Base-by-base conservation (phyloP, 2,888 invertebrate species). In the Nomada ferruginata region DNA sequence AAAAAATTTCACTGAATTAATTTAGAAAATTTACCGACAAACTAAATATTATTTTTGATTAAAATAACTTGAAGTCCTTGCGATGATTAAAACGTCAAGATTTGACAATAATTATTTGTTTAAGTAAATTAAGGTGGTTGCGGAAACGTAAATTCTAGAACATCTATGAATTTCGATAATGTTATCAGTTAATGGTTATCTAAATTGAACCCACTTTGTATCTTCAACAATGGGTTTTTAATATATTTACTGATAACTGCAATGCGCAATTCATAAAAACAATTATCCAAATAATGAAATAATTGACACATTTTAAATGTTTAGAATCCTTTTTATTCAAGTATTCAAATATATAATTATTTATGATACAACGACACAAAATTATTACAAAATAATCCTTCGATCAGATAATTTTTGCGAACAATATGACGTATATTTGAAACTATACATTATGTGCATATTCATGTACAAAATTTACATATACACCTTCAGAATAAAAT, bases 401-500 rank as follows among this genome's bases (percentile, higher is more conserved):
- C 52, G 36, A 29, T 59, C 7, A 13, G 1, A 15, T 4, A 26
- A 29, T 66, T 0, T 18, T 26, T 29, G 53, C 29, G 0, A 11
- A 36, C 29, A 2, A 20, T 13, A 53, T 52, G 4, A 50, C 20
- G 29, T 23, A 44, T 15, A 57, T 44, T 29, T 64, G 18, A 7
- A 52, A 2, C 50, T 5, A 47, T 50, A 53, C 10, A 53, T 36
- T 61, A 57, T 63, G n/a, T 66, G 60, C 61, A 64, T 71, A 36
- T 72, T 59, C 2, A 59, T 11, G 0, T 42, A 55, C 9, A 55
- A 42, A 20, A 57, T 60, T 1, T 59, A 60, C 23, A 71, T 57
- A 20, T 70, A 9, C 3, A 55, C 0, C 53, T 18, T 3, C 36
- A 44, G 10, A 20, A 20, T 53, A 42, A 15, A 47, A 10, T 2